A percentile compares a stretch with the other conserved stretches of the same genome.
These are phyloP conservation scores for Pachypsylla venusta DNA, from an alignment of 1,140 invertebrate species.

Conservation along the genomic window DNA sequence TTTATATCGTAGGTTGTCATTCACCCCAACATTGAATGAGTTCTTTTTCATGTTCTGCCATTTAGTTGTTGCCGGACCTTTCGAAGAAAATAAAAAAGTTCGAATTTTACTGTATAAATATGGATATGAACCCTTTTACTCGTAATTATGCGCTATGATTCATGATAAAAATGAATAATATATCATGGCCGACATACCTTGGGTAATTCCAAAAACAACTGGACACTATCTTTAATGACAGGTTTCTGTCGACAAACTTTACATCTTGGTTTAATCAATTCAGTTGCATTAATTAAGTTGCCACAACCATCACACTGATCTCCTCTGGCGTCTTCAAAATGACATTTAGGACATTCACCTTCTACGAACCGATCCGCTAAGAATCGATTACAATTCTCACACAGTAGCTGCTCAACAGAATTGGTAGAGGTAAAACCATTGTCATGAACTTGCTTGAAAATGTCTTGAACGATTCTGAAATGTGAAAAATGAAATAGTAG, in stretches of 20 bases:
- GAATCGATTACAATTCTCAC: conserved; percentile 70
- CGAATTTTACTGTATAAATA: too few relatives aligned
- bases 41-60: too few relatives aligned
- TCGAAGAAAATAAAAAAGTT: too few relatives aligned
- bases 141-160: too few relatives aligned
- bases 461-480: conserved; percentile 63
- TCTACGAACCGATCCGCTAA: conserved; percentile 63
- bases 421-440: conserved; percentile 73
- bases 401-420: conserved; percentile 81
- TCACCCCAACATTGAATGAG: too few relatives aligned
- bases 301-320: conserved; percentile 99
- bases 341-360: conserved; percentile 90
- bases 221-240: conserved; percentile 59
- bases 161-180: too few relatives aligned
- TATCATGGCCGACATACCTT: too few relatives aligned
- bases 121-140: too few relatives aligned
- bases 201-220: conserved; percentile 87
- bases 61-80: too few relatives aligned
- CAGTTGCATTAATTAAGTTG: conserved; percentile 87
- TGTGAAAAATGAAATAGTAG: conserved; percentile 17
- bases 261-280: conserved; percentile 78
- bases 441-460: conserved; percentile 71
- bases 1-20: too few relatives aligned
- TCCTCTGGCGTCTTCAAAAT: conserved; percentile 84
- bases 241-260: conserved; percentile 74